Base-by-base conservation (phyloP, 2,888 invertebrate species). In the Acronicta psi region DNA sequence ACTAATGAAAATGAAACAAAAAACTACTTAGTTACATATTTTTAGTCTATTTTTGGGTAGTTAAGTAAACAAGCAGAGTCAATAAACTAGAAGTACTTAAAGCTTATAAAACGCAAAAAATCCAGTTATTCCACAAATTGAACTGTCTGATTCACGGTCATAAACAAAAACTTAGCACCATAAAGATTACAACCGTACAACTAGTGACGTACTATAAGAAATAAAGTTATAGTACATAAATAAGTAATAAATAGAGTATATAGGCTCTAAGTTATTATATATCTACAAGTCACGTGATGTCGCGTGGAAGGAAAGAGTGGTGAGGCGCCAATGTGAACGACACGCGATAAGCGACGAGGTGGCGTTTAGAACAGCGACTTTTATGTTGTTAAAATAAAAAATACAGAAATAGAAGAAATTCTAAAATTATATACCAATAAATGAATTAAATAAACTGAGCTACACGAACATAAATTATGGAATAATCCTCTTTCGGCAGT, bases 251-350 rank as follows among this genome's bases (percentile, higher is more conserved):
- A 84, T 77, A 77, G 73, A 73, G 69, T 73, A 78, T 73, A 63
- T 73, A 77, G 64, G 50, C 54, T 75, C 70, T 61, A 63, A 74
- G 67, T 75, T 79, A 80, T 81, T 78, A 75, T 75, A 78, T 77
- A 77, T 82, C 76, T 74, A 50, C 59, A 70, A 59, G 56, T 37
- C 84, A 85, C 85, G 85, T 80, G 79, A 86, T 70, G 83, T 90
- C 87, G 89, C 90, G 89, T 86, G 88, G 77, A 59, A 64, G 62
- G 66, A 82, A 78, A 73, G 82, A 83, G 81, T 80, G 78, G 70
- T 54, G 56, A n/a, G 75, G 78, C 49, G 52, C 47, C 29, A 72
- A n/a, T 81, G 59, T 14, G 0, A 77, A 85, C 85, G 81, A 25
- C 14, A 10, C 10, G 25, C 14, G 34, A 20, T n/a, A 7, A 25